A percentile compares a stretch with the other conserved stretches of the same genome.
phyloP scores from a whole-genome alignment of 2,888 invertebrate species.

The Lasioglossum lativentre region DNA sequence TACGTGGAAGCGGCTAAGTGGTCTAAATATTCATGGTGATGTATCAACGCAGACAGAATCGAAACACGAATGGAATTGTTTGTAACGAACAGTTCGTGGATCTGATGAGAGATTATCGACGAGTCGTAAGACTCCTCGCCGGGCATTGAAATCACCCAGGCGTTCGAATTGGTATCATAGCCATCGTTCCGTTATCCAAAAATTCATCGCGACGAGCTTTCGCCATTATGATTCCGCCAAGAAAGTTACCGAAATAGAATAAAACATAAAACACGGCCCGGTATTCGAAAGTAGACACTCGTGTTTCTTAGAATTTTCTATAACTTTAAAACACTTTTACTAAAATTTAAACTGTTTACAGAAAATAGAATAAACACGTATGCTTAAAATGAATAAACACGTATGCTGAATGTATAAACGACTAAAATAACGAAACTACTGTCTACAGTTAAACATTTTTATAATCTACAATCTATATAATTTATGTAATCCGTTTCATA shows the following conservation, averaged over 20 bases:
- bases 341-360: too few species aligned
- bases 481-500: too few species aligned
- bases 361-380: too few species aligned
- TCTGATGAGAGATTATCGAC: constrained; percentile 1
- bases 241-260: neutral
- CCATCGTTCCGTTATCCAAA: neutral
- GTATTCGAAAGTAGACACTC: neutral
- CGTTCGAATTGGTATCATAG: neutral
- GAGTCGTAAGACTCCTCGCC: neutral
- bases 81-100: neutral
- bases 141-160: neutral
- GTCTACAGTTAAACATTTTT: too few species aligned
- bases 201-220: neutral
- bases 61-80: neutral
- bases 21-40: constrained; percentile 8
- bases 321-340: neutral
- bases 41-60: constrained; percentile 4
- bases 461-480: too few species aligned
- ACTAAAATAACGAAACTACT: too few species aligned
- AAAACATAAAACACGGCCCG: neutral
- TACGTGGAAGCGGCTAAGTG: neutral
- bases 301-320: neutral
- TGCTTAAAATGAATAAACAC: too few species aligned
- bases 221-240: neutral
- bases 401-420: too few species aligned